Evolutionary conservation across 2,113 vertebrate species (phyloP).

Genomic region (Cairina moschata): DNA sequence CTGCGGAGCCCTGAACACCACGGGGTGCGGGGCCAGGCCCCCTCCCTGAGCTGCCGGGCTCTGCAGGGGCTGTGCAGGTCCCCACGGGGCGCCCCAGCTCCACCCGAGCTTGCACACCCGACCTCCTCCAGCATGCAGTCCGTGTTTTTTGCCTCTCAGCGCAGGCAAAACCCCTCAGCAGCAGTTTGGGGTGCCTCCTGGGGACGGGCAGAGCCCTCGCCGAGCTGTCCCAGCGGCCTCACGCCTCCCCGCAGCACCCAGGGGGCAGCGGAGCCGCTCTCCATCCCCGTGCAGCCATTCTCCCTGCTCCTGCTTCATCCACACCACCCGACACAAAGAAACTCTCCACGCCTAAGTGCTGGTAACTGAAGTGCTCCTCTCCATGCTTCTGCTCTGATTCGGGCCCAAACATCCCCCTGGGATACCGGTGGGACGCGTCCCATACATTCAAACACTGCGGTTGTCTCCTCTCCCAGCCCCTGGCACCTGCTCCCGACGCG

Average conservation of each 20-base stretch:
- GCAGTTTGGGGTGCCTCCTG: background rate
- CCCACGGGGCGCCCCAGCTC: background rate
- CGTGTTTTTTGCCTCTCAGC: accelerated
- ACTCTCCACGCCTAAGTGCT: background rate
- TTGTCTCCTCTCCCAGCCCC: background rate
- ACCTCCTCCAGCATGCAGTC: too few species aligned
- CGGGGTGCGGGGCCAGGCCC: accelerated
- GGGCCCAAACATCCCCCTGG: background rate
- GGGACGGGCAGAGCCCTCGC: background rate
- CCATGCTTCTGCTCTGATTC: background rate
- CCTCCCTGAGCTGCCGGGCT: background rate
- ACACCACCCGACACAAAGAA: background rate
- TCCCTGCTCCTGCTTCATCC: background rate
- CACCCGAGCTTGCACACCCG: accelerated
- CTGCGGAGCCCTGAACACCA: background rate
- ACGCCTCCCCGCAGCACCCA: background rate
- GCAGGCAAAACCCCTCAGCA: background rate
- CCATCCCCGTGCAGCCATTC: background rate
- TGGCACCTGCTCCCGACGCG: background rate
- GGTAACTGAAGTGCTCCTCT: background rate
- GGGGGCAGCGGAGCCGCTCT: background rate
- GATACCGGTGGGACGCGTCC: background rate
- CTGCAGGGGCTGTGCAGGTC: background rate
- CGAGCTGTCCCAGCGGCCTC: background rate
- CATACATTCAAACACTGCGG: slow-evolving; percentile 1